Base-by-base conservation (phyloP, 2,113 vertebrate species). In the Machaerirhynchus nigripectus region DNA sequence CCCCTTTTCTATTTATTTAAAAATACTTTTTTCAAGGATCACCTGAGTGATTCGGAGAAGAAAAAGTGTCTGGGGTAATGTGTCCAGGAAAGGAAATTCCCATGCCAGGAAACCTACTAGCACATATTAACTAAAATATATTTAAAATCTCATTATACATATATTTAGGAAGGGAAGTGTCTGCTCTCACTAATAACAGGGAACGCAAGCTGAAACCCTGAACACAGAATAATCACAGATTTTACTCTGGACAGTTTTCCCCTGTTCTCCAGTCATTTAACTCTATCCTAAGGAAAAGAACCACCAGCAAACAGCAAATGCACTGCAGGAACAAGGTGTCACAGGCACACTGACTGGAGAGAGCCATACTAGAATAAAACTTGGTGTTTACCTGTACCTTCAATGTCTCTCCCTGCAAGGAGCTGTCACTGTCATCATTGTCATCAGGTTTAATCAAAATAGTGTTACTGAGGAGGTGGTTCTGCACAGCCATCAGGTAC, bases 321-420 rank as follows among this genome's bases (percentile, higher is more conserved):
- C 53, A 78, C 15, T 76, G 87, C 71, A 92, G 94, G 87, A 86
- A 47, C 31, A 84, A 80, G 61, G 31, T 50, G 83, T 57, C 89
- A 96, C 86, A 87, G 73, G 82, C 92, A 96, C 90, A 90, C 53
- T 78, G 96, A 97, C 63, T 70, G 96, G 86, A 97, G 96, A 96
- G 96, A 98, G 93, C 94, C 98, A 93, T 94, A 95, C 98, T 98
- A 97, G 97, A 98, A 98, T 98, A 98, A 99, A 98, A 99, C 98
- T 98, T 97, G 98, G 98, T 99, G 99, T 99, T 99, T 99, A 99
- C 99, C 99, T 99, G 99, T 99, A 99, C 99, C 99, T 99, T 99
- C 98, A 99, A 99, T 99, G 99, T 99, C 98, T 99, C 99, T 99
- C 99, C 99, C 98, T 99, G 99, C 97, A 99, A 98, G 98, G 99